Evolutionary conservation across 2,797 vertebrate species (phyloP), one percentile per base, ranked within the genome.

Genomic region (Nyctalus aviator): DNA sequence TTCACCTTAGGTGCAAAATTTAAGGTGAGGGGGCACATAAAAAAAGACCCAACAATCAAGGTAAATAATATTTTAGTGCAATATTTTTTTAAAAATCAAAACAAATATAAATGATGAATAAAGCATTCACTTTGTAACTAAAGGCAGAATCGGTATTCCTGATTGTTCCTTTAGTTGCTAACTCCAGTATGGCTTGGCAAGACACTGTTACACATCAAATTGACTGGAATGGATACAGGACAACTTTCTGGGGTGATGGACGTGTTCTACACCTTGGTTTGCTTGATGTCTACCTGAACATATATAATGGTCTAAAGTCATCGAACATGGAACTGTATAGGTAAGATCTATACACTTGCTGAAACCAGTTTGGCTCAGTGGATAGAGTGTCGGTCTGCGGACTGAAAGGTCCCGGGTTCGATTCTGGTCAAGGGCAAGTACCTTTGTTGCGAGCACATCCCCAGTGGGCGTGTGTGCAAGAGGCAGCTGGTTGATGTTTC

Each of bases 31-130:
- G 5, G 9, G 30, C 23, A 72, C n/a, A 11, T 12, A 82, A 69
- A 57, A 57, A 81, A 62, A 2, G 9, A 12, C 27, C 12, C 32
- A 50, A 20, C 57, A 59, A 55, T 55, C n/a, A 84, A 68, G 25
- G 59, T 44, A 93, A 64, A 91, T 78, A n/a, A 44, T 21, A 84
- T 89, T 62, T 81, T 46, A 59, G 53, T 48, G 27, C 23, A 87
- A 23, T 59, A 59, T 41, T 79, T 91, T 89, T 89, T 2, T 10
- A 88, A 91, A 85, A 48, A n/a, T 2, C 20, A 72, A 89, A 90
- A 44, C 37, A 6, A 76, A 90, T 57, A 25, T 35, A 59, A 64
- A 53, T 75, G 14, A 82, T 82, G 46, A 90, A 79, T 50, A 48
- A 78, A 21, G 41, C 9, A 57, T 85, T 46, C 50, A 5, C 23